These are phyloP conservation scores for Eciton burchellii DNA, from an alignment of 1,140 invertebrate species.

Conservation along the genomic window DNA sequence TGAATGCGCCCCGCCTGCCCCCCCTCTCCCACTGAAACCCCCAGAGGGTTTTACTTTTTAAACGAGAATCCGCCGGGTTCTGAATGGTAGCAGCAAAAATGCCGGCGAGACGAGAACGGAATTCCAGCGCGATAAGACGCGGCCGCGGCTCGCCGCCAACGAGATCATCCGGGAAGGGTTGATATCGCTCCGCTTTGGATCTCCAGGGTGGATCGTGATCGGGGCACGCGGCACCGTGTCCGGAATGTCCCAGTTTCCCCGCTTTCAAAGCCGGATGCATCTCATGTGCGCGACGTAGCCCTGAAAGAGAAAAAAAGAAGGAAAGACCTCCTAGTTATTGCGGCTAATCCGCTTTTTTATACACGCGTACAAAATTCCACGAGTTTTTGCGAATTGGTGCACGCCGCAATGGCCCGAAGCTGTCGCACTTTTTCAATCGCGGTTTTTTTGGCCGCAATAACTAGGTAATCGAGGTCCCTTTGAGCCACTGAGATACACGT, in stretches of 20 bases:
- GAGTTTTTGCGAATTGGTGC: constrained; percentile 39
- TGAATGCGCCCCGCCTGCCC: constrained; percentile 64
- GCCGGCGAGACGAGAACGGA: neutral
- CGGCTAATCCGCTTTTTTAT: constrained; percentile 39
- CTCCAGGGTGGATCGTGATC: constrained; percentile 7
- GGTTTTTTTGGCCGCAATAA: neutral
- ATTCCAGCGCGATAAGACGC: neutral
- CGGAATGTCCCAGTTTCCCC: constrained; percentile 27
- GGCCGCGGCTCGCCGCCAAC: neutral
- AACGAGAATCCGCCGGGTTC: neutral
- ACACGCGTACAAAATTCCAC: constrained; percentile 14
- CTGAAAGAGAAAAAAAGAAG: constrained; percentile 32
- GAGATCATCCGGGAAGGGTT: neutral
- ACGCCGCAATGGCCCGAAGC: neutral
- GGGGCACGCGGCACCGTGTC: neutral
- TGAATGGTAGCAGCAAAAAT: constrained; percentile 55
- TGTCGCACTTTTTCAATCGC: neutral
- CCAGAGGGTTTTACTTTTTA: constrained; percentile 20
- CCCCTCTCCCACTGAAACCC: constrained; percentile 60
- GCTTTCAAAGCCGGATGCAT: constrained; percentile 24
- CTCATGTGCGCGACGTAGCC: constrained; percentile 28
- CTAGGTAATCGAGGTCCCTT: neutral
- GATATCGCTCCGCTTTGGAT: constrained; percentile 14
- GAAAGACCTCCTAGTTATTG: constrained; percentile 35
- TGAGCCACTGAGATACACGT: neutral